Base-by-base conservation (phyloP, 2,113 vertebrate genomes). In the Leptobrachium ailaonicum region DNA sequence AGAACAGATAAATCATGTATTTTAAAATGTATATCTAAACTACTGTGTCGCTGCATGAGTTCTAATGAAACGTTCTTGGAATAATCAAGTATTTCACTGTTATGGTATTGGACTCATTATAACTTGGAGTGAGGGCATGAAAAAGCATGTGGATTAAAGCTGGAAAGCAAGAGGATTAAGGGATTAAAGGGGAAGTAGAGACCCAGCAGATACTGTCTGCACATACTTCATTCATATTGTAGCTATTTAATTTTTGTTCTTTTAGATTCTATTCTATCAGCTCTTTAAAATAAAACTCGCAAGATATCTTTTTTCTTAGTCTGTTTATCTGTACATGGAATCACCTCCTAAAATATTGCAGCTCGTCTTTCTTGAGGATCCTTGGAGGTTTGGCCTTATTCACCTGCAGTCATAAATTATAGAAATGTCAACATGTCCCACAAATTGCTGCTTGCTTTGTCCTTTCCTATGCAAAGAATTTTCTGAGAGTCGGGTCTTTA, bases 101-200 rank as follows among this genome's bases (percentile, higher is more conserved):
- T 40, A 54, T 1, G 58, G 11, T 2, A 7, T 41, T 45, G 75
- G 4, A 69, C 84, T 76, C 70, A 73, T 74, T 62, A 82, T 82
- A 56, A 69, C 80, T 85, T 70, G 20, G 63, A 76, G 74, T 0
- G 4, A 53, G 43, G 4, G 42, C 50, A 76, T 80, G 47, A 54
- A 56, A 32, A 12, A 77, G 2, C 0, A 0, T 11, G 42, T 45
- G 63, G 88, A 89, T 90, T 89, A 88, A 85, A 76, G 3, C 69
- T 70, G 82, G 83, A 78, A 67, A 86, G 84, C 83, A 87, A 88
- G 87, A 85, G 83, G 88, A 89, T 91, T 91, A 89, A 87, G 83
- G 79, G 87, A 85, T 82, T 89, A 87, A 44, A 82, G 71, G 75
- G 66, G 47, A 45, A 62, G 82, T 66, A 54, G 43, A 63, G 78